Conservation (phyloP, 1,140 invertebrate genomes). For the Coelopa frigida region DNA sequence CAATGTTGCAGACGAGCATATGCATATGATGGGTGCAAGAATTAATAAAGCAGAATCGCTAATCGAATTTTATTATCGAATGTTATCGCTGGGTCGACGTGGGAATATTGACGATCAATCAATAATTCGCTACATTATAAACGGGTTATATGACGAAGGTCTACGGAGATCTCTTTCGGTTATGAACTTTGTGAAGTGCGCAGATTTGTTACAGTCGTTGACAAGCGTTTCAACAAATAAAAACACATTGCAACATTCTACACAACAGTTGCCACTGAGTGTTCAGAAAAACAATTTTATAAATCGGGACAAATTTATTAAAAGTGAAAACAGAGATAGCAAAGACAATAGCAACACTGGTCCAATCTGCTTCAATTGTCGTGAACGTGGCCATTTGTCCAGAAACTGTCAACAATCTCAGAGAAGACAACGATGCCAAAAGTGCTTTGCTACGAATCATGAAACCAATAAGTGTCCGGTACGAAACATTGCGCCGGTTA, state of each 20-base stretch:
- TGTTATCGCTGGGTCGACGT: neutral
- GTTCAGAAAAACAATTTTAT: neutral
- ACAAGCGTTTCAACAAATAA: neutral
- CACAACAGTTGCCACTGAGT: neutral
- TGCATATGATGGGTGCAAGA: neutral
- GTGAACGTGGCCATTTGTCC: neutral
- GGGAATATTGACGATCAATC: too few relatives aligned
- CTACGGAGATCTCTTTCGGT: neutral
- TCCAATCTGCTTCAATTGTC: conserved; percentile 4
- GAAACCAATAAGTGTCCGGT: too few relatives aligned
- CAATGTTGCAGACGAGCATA: neutral
- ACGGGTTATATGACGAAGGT: neutral
- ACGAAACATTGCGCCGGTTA: too few relatives aligned
- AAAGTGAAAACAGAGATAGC: neutral
- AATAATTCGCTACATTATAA: too few relatives aligned
- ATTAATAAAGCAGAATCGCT: neutral
- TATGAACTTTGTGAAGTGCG: neutral
- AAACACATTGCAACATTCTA: neutral
- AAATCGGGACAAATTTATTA: neutral
- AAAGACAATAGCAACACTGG: neutral
- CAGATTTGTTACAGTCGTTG: neutral
- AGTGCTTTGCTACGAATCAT: too few relatives aligned
- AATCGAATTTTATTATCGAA: conserved; percentile 2
- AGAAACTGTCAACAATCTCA: neutral
- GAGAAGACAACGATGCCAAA: too few relatives aligned